phyloP scores from a whole-genome alignment of 2,113 vertebrate genomes.

The Rafetus swinhoei region DNA sequence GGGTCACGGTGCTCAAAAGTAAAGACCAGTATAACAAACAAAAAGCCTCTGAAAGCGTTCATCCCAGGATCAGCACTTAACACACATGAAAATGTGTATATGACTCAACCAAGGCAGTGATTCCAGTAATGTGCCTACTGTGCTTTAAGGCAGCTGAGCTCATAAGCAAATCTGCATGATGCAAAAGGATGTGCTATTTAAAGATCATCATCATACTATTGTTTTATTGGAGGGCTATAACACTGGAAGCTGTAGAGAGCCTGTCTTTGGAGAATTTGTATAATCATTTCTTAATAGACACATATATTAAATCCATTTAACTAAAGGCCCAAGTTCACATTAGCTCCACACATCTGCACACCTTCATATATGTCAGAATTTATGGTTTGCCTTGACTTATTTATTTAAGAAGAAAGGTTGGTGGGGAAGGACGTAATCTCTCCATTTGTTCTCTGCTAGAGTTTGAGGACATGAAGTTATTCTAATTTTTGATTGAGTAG shows the following conservation, averaged over 20 bases:
- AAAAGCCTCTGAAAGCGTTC: neutral
- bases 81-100: neutral
- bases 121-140: neutral
- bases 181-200: neutral
- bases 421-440: neutral
- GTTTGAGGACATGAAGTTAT: neutral
- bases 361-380: neutral
- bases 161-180: neutral
- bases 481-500: neutral
- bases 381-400: neutral
- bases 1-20: neutral
- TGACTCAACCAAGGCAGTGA: neutral
- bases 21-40: neutral
- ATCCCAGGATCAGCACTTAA: neutral
- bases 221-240: neutral
- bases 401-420: fast-evolving
- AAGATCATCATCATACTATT: neutral
- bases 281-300: neutral
- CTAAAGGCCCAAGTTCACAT: neutral
- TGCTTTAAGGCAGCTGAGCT: neutral
- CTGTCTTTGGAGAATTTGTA: neutral
- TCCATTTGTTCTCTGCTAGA: neutral
- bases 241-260: neutral
- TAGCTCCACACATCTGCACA: neutral
- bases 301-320: neutral